phyloP scores from a whole-genome alignment of 2,797 vertebrate species.

The Lindbergichthys nudifrons region DNA sequence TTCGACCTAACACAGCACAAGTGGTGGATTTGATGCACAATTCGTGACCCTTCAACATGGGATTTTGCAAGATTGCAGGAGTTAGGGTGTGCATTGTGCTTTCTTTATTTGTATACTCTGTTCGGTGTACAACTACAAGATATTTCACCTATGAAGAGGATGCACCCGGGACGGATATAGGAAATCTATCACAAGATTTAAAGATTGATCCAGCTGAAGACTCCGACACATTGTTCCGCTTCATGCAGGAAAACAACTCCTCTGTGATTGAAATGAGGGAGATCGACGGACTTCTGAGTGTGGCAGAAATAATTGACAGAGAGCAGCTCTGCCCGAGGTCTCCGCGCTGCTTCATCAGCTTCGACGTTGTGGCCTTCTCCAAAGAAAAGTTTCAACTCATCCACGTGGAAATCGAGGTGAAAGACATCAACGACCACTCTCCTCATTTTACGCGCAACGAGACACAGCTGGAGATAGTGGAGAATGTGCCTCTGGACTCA shows the following conservation, averaged over 20 bases:
- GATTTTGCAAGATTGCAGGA: constrained; percentile 33
- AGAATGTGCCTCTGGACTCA: constrained; percentile 77
- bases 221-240: constrained; percentile 75
- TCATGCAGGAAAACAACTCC: constrained; percentile 82
- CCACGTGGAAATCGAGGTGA: constrained; percentile 87
- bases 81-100: constrained; percentile 48
- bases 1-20: constrained; percentile 32
- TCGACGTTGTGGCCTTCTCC: constrained; percentile 84
- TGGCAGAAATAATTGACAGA: constrained; percentile 78
- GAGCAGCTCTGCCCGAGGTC: constrained; percentile 80
- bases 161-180: constrained; percentile 76
- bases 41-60: constrained; percentile 69
- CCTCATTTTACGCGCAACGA: constrained; percentile 80
- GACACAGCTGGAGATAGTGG: constrained; percentile 81
- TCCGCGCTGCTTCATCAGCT: constrained; percentile 78
- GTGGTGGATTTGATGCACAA: constrained; percentile 15
- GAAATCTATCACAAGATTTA: constrained; percentile 78
- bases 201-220: constrained; percentile 76
- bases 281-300: constrained; percentile 74
- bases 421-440: constrained; percentile 86
- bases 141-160: constrained; percentile 83
- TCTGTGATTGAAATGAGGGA: constrained; percentile 78
- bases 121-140: constrained; percentile 71
- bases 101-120: constrained; percentile 51
- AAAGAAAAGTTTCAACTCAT: constrained; percentile 86